Conservation (phyloP, 1,140 invertebrate genomes). For the Papilio aristodemus region DNA sequence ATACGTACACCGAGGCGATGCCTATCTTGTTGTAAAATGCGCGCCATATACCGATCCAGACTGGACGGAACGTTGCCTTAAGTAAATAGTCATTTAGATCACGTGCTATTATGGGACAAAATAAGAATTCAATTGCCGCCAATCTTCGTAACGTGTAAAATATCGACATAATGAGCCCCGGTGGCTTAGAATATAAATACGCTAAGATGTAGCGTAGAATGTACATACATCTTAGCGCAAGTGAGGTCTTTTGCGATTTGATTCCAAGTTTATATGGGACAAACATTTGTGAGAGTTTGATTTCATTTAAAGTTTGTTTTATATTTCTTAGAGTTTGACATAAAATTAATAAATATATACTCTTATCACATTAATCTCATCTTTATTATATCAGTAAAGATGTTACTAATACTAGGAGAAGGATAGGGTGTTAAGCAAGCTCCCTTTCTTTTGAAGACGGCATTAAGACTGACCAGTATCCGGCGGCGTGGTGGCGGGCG, state of each 20-base stretch:
- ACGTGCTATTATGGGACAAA: conserved; percentile 16
- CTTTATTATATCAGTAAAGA: no score
- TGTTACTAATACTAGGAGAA: no score
- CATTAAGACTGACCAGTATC: conserved; percentile 48
- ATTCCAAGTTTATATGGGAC: background rate
- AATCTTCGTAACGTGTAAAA: conserved; percentile 4
- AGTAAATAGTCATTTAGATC: conserved; percentile 25
- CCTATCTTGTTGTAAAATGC: conserved; percentile 22
- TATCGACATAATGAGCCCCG: background rate
- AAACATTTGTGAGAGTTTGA: no score
- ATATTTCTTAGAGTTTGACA: no score
- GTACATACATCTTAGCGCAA: no score
- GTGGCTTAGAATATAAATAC: no score
- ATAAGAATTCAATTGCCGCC: conserved; percentile 4
- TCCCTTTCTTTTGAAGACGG: no score
- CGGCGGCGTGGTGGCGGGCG: conserved; percentile 78
- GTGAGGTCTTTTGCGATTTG: background rate
- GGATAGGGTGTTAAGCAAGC: no score
- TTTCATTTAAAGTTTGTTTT: no score
- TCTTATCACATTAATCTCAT: no score
- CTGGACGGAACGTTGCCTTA: conserved; percentile 30
- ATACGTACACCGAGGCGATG: conserved; percentile 1
- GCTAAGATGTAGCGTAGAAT: no score
- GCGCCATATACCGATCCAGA: conserved; percentile 33
- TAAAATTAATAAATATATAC: no score